Evolutionary conservation across 2,797 vertebrate genomes (phyloP), one percentile per base, ranked within the genome.

Genomic region (Chrosomus eos): DNA sequence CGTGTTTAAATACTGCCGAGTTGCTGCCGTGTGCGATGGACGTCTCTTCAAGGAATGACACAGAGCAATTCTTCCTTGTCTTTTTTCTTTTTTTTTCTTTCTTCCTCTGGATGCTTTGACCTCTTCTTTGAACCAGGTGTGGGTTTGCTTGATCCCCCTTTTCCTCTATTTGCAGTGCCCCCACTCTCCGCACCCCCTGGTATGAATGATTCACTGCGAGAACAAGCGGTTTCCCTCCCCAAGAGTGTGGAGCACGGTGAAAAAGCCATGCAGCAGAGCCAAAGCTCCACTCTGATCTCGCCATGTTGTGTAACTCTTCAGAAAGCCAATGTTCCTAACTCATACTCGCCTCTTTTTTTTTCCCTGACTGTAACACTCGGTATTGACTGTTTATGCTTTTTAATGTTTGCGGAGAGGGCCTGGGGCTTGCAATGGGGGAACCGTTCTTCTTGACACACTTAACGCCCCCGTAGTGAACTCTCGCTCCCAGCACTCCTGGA

Each of bases 371-470:
- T 95, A 95, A 94, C 93, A 94, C 95, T 93, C 93, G 91, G 94
- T 96, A 96, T 96, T 94, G 95, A 96, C 95, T 95, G 94, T 94
- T 95, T 95, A 93, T 95, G 94, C 94, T 95, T 95, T 95, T 95
- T 95, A 95, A 95, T 95, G 94, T 95, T 95, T 85, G 91, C 90
- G 91, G 93, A 95, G 91, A 94, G 91, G 93, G 95, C 95, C 95
- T 90, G 92, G 91, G 95, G 95, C 95, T 94, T 93, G 93, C 92
- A 92, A 93, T 94, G 85, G 85, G 93, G 91, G 94, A 93, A 94
- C 93, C 90, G 90, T 93, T 95, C 93, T 94, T 94, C 94, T 95
- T 95, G 95, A 95, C 95, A 95, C 94, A 94, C 94, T 95, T 95
- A 88, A 95, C 95, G 95, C 95, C 95, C 94, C 95, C 94, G 84